These are phyloP conservation scores for Meghimatium bilineatum DNA, from an alignment of 2,888 invertebrate genomes.

Conservation along the genomic window DNA sequence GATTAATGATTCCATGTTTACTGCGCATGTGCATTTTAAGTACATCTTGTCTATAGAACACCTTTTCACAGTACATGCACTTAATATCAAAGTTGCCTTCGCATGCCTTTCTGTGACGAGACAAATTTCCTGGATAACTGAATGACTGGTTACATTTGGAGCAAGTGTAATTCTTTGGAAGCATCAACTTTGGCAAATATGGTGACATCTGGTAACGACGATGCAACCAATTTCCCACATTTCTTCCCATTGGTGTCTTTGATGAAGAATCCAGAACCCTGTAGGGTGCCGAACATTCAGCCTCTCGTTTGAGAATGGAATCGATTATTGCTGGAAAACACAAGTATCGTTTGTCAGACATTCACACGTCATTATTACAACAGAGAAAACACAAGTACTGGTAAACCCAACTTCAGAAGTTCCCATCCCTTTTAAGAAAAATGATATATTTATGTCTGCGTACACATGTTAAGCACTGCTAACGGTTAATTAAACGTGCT, in stretches of 20 bases:
- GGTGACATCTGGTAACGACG: constrained; percentile 31
- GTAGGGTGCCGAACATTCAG: not conserved
- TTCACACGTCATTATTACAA: constrained; percentile 27
- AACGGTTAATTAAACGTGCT: too few species aligned
- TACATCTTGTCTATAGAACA: constrained; percentile 52
- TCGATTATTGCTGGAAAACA: constrained; percentile 46
- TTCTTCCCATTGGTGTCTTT: constrained; percentile 22
- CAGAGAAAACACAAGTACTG: constrained; percentile 24
- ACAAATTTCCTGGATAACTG: constrained; percentile 51
- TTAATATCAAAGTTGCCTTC: constrained; percentile 53
- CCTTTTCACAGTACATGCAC: constrained; percentile 51
- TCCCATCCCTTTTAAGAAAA: not conserved
- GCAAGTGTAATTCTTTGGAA: constrained; percentile 46
- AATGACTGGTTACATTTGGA: constrained; percentile 53
- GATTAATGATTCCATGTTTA: constrained; percentile 47
- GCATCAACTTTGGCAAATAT: constrained; percentile 37
- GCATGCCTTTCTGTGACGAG: constrained; percentile 52
- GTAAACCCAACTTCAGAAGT: constrained; percentile 33
- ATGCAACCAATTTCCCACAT: constrained; percentile 17
- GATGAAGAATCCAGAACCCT: not conserved
- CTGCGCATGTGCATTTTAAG: constrained; percentile 50
- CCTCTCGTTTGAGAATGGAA: constrained; percentile 41
- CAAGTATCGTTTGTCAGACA: constrained; percentile 29
- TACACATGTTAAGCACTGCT: not conserved
- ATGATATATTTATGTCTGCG: not conserved